Evolutionary conservation across 1,140 invertebrate genomes (phyloP).

Genomic region (Tribolium castaneum): DNA sequence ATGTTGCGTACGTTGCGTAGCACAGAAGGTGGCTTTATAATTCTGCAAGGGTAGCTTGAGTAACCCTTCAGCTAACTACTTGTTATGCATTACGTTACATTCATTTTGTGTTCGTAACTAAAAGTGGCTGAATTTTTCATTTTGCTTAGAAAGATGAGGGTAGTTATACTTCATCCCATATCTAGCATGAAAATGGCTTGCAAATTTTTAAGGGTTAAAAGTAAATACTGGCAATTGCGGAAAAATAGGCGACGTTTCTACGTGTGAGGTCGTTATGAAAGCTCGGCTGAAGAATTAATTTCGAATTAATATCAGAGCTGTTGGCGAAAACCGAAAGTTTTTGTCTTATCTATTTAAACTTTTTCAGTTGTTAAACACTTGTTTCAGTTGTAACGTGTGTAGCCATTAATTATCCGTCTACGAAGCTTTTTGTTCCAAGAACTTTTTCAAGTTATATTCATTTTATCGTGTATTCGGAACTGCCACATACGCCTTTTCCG

Average conservation of each 20-base stretch:
- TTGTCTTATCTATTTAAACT: slow-evolving; percentile 42
- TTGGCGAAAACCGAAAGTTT: slow-evolving; percentile 32
- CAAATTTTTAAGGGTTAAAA: slow-evolving; percentile 41
- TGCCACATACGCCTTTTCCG: slow-evolving; percentile 41
- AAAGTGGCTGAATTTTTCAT: slow-evolving; percentile 62
- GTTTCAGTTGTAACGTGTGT: slow-evolving; percentile 45
- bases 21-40: slow-evolving; percentile 60
- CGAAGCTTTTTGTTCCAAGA: slow-evolving; percentile 39
- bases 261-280: slow-evolving; percentile 13
- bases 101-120: slow-evolving; percentile 62
- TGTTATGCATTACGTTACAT: slow-evolving; percentile 63
- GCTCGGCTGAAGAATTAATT: not conserved
- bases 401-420: slow-evolving; percentile 43
- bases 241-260: slow-evolving; percentile 12
- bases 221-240: slow-evolving; percentile 26
- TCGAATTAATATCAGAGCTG: slow-evolving; percentile 32
- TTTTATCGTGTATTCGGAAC: slow-evolving; percentile 42
- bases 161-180: slow-evolving; percentile 57
- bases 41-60: slow-evolving; percentile 57
- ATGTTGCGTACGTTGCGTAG: slow-evolving; percentile 48
- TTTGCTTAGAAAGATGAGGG: slow-evolving; percentile 54
- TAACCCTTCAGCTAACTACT: slow-evolving; percentile 63
- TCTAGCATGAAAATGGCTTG: slow-evolving; percentile 49
- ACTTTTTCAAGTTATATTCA: slow-evolving; percentile 42
- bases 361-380: slow-evolving; percentile 43